Evolutionary conservation across 2,888 invertebrate species (phyloP).

Genomic region (Sesamia inferens): DNA sequence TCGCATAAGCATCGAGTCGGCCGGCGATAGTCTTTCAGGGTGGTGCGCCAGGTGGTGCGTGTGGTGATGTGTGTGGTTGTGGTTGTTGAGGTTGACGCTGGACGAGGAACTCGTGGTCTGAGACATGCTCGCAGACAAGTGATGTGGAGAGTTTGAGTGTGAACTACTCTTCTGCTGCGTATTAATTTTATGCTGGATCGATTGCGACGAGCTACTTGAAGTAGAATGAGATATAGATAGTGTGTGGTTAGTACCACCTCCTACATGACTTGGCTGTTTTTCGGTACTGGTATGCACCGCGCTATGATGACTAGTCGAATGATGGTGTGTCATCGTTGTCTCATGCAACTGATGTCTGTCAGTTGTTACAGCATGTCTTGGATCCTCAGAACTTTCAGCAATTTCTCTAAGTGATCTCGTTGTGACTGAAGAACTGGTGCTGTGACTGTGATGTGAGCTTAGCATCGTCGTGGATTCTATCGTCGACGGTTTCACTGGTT

Average conservation of each 20-base stretch:
- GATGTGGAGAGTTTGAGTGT: slow-evolving; percentile 88
- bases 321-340: slow-evolving; percentile 92
- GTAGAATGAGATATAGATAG: slow-evolving; percentile 92
- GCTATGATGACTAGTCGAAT: slow-evolving; percentile 91
- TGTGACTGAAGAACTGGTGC: slow-evolving; percentile 93
- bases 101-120: slow-evolving; percentile 88
- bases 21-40: slow-evolving; percentile 92
- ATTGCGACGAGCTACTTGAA: slow-evolving; percentile 91
- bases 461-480: slow-evolving; percentile 92
- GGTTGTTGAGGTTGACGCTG: slow-evolving; percentile 89
- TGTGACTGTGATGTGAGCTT: slow-evolving; percentile 93
- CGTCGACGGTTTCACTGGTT: slow-evolving; percentile 87
- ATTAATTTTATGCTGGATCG: slow-evolving; percentile 91
- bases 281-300: slow-evolving; percentile 92
- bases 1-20: slow-evolving; percentile 87
- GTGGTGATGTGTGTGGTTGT: slow-evolving; percentile 93
- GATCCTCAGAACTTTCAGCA: slow-evolving; percentile 87
- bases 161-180: slow-evolving; percentile 87
- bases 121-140: slow-evolving; percentile 89
- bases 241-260: slow-evolving; percentile 89
- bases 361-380: slow-evolving; percentile 84
- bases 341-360: slow-evolving; percentile 92
- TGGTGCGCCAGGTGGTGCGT: slow-evolving; percentile 91
- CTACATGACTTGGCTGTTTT: slow-evolving; percentile 89
- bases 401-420: slow-evolving; percentile 91